Evolutionary conservation across 2,113 vertebrate genomes (phyloP), one percentile per base, ranked within the genome.

Genomic region (Rutilus rutilus): DNA sequence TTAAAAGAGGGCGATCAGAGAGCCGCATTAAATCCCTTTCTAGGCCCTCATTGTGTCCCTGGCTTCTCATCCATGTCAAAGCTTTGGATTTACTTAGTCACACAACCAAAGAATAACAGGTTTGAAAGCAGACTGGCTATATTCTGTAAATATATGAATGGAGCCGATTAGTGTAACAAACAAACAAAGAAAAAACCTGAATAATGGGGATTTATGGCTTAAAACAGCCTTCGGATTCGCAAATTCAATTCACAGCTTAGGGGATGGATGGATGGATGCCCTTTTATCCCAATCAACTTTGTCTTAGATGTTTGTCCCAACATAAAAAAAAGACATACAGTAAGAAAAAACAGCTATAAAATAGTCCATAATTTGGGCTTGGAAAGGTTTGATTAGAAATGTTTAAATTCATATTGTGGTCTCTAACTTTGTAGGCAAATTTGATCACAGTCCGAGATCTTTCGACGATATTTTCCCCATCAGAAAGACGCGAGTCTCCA

Each of bases 101-200:
- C 23, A 82, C 60, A 67, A 82, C 67, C 4, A 69, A 82, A 82
- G 79, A 69, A 69, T 82, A 82, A 15, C 62, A 69, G 25, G 33
- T 69, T 82, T 36, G n/a, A 25, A 36, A 50, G 45, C 42, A 82
- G 25, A 52, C 42, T 69, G 42, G n/a, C 60, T 27, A 21, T 65
- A 30, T 23, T 67, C 4, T 3, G 42, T 8, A 60, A 42, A 64
- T 50, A 14, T 52, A 36, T 4, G 42, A 82, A 69, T 33, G 47
- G 64, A 69, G 62, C 10, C 60, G 27, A 69, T 80, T 64, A 64
- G 59, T 45, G n/a, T 12, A 80, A 80, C 21, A 60, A 42, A n/a
- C 57, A 62, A 80, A 25, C 42, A 75, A 50, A 52, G 33, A 4
- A 42, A 60, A 47, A 64, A 65, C 7, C 39, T 12, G 36, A 65